These are phyloP conservation scores for Lepidocyrtoides sp. DNA, from an alignment of 2,888 invertebrate genomes.

Conservation along the genomic window DNA sequence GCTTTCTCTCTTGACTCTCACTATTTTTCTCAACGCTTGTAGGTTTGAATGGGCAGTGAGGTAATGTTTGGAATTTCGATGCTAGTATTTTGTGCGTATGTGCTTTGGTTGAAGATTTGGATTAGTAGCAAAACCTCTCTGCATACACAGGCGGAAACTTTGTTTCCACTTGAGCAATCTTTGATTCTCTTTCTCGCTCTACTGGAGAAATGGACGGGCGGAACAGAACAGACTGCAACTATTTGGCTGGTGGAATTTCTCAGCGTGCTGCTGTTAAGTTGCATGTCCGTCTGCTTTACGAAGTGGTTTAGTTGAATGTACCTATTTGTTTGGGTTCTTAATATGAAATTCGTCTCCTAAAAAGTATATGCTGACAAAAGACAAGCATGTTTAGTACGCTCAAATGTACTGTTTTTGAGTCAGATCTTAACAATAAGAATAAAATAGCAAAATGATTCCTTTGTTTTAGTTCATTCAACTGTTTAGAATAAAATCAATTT, in stretches of 20 bases:
- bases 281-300: too few species aligned
- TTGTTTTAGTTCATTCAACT: too few species aligned
- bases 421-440: too few species aligned
- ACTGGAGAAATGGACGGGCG: slow-evolving; percentile 62
- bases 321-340: too few species aligned
- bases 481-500: background rate
- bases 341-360: too few species aligned
- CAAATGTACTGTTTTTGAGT: too few species aligned
- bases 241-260: too few species aligned
- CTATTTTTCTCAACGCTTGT: background rate
- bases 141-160: slow-evolving; percentile 70
- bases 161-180: slow-evolving; percentile 74
- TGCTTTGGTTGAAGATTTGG: slow-evolving; percentile 24
- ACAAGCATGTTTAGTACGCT: too few species aligned
- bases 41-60: background rate
- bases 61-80: slow-evolving; percentile 43
- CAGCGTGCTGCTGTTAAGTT: too few species aligned
- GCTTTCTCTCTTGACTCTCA: slow-evolving; percentile 37
- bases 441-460: too few species aligned
- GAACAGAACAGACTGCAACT: slow-evolving; percentile 36
- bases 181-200: slow-evolving; percentile 72
- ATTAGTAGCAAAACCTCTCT: background rate
- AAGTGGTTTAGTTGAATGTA: too few species aligned
- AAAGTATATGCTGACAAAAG: too few species aligned
- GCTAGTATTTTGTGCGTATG: background rate